Percentiles rank a stretch among this genome's conserved stretches.
Conservation (phyloP, 2,888 invertebrate species). For the Sarcophaga subvicina region DNA sequence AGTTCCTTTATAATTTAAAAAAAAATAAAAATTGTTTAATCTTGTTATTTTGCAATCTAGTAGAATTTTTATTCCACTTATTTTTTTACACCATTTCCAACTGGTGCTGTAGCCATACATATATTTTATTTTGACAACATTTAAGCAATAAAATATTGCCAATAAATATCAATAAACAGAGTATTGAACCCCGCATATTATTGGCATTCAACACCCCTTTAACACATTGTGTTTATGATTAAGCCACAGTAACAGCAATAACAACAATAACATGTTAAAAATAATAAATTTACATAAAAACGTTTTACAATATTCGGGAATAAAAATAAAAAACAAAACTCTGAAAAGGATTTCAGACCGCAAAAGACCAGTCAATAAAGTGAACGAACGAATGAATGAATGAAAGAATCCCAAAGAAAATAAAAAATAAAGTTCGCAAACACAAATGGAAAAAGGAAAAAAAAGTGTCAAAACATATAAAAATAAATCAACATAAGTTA, state of each 20-base stretch:
- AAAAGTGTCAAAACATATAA: background rate
- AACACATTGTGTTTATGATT: background rate
- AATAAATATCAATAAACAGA: no score
- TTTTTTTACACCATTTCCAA: no score
- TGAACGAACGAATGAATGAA: background rate
- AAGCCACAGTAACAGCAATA: background rate
- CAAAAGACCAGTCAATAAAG: background rate
- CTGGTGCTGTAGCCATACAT: no score
- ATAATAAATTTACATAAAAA: no score
- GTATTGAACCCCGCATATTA: background rate
- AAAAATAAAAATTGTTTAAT: no score
- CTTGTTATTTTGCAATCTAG: no score
- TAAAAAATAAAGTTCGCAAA: background rate
- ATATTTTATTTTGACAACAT: no score
- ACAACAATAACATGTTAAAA: background rate
- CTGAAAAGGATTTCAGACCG: background rate
- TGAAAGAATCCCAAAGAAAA: background rate
- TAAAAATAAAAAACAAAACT: background rate
- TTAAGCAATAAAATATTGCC: no score
- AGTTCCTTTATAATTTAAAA: no score
- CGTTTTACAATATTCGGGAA: no score
- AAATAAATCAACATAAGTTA: no score
- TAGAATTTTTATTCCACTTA: no score
- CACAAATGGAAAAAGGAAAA: background rate
- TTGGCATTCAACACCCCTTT: conserved; percentile 19